A percentile compares a stretch with the other conserved stretches of the same genome.
Conservation (phyloP, 2,797 vertebrate species). For the Xiphophorus birchmanni region DNA sequence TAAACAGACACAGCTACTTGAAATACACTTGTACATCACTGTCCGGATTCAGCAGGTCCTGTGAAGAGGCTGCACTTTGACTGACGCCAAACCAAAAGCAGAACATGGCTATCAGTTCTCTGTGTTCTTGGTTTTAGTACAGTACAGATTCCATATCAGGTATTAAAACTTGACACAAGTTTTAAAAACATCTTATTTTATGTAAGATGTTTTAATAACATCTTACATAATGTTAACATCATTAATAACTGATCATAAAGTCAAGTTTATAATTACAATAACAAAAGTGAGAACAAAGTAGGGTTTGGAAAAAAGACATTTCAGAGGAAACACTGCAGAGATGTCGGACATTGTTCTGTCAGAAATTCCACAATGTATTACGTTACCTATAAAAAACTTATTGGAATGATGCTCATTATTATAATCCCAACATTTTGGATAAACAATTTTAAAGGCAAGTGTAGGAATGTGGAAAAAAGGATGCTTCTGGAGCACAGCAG, state of each 20-base stretch:
- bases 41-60: slow-evolving; percentile 42
- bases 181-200: too few species aligned
- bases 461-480: not conserved
- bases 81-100: slow-evolving; percentile 3
- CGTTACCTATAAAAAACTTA: not conserved
- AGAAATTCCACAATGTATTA: not conserved
- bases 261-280: not conserved
- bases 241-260: not conserved
- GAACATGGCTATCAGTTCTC: not conserved
- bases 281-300: not conserved
- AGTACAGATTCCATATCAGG: not conserved
- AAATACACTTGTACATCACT: slow-evolving; percentile 71
- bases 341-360: not conserved
- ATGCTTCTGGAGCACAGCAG: not conserved
- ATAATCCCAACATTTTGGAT: not conserved
- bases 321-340: not conserved
- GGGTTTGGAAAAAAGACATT: not conserved
- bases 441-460: not conserved
- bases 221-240: not conserved
- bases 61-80: slow-evolving; percentile 23
- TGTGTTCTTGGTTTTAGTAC: not conserved
- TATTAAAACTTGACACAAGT: not conserved
- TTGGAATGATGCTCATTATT: not conserved
- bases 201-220: too few species aligned
- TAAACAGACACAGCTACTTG: slow-evolving; percentile 55